A percentile compares a stretch with the other conserved stretches of the same genome.
These are phyloP conservation scores for Actenoides hombroni DNA, from an alignment of 2,113 vertebrate genomes.

Conservation along the genomic window DNA sequence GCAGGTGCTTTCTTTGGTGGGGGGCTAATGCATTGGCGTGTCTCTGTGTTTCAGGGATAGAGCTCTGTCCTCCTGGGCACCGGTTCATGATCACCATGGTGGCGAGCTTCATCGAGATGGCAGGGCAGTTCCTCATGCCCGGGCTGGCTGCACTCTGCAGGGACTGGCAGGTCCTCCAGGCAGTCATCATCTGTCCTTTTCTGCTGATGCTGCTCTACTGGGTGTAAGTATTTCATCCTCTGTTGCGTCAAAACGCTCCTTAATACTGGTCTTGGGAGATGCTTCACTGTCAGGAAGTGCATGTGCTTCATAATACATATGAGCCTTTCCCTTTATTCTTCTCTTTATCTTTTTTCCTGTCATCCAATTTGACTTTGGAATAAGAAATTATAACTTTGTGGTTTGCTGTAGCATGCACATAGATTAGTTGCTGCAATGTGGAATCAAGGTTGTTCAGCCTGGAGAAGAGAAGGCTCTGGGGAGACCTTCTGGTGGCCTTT, in stretches of 20 bases:
- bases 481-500: too few relatives aligned
- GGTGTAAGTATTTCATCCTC: conserved; percentile 82
- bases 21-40: background rate
- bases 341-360: background rate
- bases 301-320: rapidly evolving
- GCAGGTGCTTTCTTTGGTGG: background rate
- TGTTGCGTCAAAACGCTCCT: background rate
- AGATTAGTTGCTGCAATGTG: rapidly evolving
- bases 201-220: conserved; percentile 92
- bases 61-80: conserved; percentile 90
- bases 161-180: conserved; percentile 96
- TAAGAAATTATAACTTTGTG: background rate
- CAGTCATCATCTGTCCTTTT: conserved; percentile 93
- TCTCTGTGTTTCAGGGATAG: conserved; percentile 85
- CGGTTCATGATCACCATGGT: conserved; percentile 98
- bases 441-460: too few relatives aligned
- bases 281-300: rapidly evolving
- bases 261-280: background rate
- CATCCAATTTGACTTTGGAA: background rate
- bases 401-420: background rate
- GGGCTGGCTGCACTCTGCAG: conserved; percentile 90
- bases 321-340: background rate
- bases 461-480: too few relatives aligned
- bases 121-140: conserved; percentile 93
- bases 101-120: conserved; percentile 92